These are phyloP conservation scores for Nesoenas mayeri DNA, from an alignment of 2,113 vertebrate species.

Conservation along the genomic window DNA sequence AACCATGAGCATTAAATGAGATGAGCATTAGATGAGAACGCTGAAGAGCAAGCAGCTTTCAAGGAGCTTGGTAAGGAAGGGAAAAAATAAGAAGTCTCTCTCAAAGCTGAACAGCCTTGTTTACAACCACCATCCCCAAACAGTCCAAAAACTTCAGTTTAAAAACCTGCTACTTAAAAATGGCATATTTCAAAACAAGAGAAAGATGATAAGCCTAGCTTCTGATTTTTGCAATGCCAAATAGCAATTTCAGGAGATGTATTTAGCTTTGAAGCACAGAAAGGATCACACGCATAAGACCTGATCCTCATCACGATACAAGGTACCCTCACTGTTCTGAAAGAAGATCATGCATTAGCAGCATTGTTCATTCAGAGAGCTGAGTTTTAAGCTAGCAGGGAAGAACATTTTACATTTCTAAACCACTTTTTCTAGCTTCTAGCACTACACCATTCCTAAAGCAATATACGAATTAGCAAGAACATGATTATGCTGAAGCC, in stretches of 20 bases:
- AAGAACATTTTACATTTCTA: neutral
- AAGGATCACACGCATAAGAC: neutral
- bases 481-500: neutral
- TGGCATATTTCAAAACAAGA: neutral
- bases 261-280: neutral
- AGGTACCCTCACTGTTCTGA: neutral
- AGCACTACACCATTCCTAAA: neutral
- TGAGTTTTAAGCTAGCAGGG: neutral
- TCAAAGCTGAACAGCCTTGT: neutral
- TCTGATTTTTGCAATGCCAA: neutral
- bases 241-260: neutral
- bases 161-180: neutral
- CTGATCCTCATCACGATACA: neutral
- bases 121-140: neutral
- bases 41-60: neutral
- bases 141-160: neutral
- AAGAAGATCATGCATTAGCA: neutral
- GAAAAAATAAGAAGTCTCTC: neutral
- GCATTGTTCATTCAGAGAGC: neutral
- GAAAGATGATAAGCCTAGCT: neutral
- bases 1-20: neutral
- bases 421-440: neutral
- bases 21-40: neutral
- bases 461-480: neutral
- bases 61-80: neutral